Evolutionary conservation across 2,888 invertebrate genomes (phyloP), one percentile per base, ranked within the genome.

Genomic region (Pammene fasciana): DNA sequence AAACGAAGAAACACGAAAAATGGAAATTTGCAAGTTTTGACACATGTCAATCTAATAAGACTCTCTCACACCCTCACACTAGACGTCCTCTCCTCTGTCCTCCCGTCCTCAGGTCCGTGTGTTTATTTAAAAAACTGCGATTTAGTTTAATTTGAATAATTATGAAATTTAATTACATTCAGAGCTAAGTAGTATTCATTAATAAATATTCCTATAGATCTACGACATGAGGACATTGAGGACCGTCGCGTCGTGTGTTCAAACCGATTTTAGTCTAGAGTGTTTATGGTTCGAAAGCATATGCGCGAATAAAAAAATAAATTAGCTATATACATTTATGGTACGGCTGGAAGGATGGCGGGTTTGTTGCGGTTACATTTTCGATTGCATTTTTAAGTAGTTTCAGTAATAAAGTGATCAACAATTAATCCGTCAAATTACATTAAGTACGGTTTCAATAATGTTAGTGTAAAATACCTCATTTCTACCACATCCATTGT

Each of bases 401-500:
- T 0, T 38, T 52, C 9, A 10, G 64, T n/a, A 41, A 62, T 41
- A 52, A 45, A 59, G 59, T 50, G 50, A 52, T 18, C 8, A 9
- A 0, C 8, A 48, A 48, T 18, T 26, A 38, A 41, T 62, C 13
- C 26, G 18, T 41, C 18, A n/a, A 14, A 50, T 48, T 56, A 64
- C 43, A 36, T 41, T 0, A 45, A 36, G 41, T 52, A 16, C 9
- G 6, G 8, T 14, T 11, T 57, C n/a, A 16, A 52, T 46, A 46
- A 46, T 52, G 50, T 18, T 57, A n/a, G 48, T 50, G 16, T 68
- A 38, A 65, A 55, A 50, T n/a, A 10, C 38, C 34, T 7, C 43
- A 45, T 64, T 65, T 68, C 45, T 60, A 59, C 64, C 68, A 65
- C 57, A 68, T 65, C 36, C 18, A 60, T 48, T 65, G 70, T 41